phyloP scores from a whole-genome alignment of 2,113 vertebrate genomes.

The Xiphophorus maculatus region DNA sequence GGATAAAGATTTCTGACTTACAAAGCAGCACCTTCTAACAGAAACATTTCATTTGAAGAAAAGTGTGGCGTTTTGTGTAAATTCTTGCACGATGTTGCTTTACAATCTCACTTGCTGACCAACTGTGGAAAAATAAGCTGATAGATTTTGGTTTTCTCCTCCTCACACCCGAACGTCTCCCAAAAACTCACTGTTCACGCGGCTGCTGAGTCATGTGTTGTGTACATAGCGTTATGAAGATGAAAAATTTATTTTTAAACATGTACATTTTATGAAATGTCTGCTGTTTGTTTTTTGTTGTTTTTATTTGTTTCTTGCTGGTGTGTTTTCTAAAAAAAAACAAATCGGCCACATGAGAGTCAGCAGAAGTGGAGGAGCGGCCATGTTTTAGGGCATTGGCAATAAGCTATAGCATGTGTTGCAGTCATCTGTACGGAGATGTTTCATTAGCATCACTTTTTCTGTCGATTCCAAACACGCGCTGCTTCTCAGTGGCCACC shows the following conservation, averaged over 20 bases:
- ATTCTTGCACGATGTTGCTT: slow-evolving; percentile 32
- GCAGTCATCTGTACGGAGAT: slow-evolving; percentile 90
- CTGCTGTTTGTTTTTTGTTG: slow-evolving; percentile 55
- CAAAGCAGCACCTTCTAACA: no score
- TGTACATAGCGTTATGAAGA: slow-evolving; percentile 59
- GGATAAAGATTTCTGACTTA: no score
- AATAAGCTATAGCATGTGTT: slow-evolving; percentile 91
- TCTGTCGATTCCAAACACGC: slow-evolving; percentile 68
- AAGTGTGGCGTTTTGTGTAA: slow-evolving; percentile 8
- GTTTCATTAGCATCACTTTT: slow-evolving; percentile 63
- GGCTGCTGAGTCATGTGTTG: slow-evolving; percentile 31
- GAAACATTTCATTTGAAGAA: no score
- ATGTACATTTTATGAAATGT: slow-evolving; percentile 54
- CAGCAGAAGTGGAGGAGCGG: slow-evolving; percentile 9
- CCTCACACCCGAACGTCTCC: slow-evolving; percentile 1
- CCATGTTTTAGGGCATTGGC: slow-evolving; percentile 90
- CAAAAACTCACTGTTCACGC: slow-evolving; percentile 14
- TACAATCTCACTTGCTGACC: slow-evolving; percentile 50
- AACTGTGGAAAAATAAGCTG: slow-evolving; percentile 38
- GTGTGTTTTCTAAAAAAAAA: no score
- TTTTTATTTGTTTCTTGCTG: no score
- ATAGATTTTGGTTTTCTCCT: slow-evolving; percentile 28
- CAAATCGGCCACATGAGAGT: no score
- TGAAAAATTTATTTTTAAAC: slow-evolving; percentile 61
- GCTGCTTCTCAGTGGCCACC: slow-evolving; percentile 85